phyloP scores from a whole-genome alignment of 2,113 vertebrate species.

The Pao palembangensis region DNA sequence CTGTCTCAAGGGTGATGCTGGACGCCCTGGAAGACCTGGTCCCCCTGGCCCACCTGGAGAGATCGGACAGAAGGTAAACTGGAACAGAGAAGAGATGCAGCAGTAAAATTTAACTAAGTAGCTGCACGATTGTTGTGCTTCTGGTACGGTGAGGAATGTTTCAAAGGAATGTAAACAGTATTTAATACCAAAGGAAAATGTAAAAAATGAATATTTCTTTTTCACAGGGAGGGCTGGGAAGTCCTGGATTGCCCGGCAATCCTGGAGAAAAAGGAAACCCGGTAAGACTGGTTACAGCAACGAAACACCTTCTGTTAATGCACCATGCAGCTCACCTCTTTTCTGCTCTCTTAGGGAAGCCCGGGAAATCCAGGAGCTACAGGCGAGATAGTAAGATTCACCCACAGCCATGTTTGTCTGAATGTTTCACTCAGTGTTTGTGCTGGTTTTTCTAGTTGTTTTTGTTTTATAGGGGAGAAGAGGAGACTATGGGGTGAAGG shows the following conservation, averaged over 20 bases:
- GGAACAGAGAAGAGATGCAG: neutral
- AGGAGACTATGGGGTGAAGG: conserved; percentile 75
- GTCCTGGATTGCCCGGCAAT: conserved; percentile 66
- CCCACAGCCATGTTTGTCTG: neutral
- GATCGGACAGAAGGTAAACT: conserved; percentile 64
- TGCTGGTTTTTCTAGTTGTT: conserved; percentile 1
- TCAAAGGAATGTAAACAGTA: too few species aligned
- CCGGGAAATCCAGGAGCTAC: conserved; percentile 45
- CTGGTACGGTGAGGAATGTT: too few species aligned
- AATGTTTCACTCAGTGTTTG: neutral
- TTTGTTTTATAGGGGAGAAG: conserved; percentile 68
- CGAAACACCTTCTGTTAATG: neutral
- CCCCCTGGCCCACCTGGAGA: conserved; percentile 54
- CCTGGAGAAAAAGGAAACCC: conserved; percentile 68
- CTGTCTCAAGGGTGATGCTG: conserved; percentile 71
- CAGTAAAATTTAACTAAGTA: too few species aligned
- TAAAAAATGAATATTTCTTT: too few species aligned
- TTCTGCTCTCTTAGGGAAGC: conserved; percentile 41
- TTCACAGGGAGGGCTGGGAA: conserved; percentile 71
- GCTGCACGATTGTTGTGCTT: neutral
- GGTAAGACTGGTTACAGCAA: conserved; percentile 43
- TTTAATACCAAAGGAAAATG: too few species aligned
- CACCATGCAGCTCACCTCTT: conserved; percentile 14
- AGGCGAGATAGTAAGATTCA: conserved; percentile 69
- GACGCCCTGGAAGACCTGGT: conserved; percentile 72